A percentile compares a stretch with the other conserved stretches of the same genome.
Evolutionary conservation across 2,113 vertebrate species (phyloP).

Genomic region (Dissostichus mawsoni): DNA sequence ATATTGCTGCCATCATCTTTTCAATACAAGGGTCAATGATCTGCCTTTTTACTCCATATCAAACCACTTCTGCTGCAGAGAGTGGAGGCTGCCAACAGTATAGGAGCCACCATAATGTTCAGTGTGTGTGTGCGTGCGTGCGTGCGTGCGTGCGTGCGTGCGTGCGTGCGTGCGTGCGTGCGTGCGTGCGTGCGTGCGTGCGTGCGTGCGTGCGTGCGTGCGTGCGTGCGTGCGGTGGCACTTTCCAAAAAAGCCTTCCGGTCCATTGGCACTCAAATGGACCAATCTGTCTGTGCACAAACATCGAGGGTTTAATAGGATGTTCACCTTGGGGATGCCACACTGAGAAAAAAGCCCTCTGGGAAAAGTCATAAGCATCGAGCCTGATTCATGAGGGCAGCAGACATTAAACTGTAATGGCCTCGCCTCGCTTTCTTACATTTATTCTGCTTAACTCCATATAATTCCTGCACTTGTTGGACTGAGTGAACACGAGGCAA

Average conservation of each 20-base stretch:
- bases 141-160: conserved; percentile 4
- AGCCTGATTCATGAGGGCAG: conserved; percentile 55
- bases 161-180: too few species aligned
- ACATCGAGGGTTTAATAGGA: conserved; percentile 70
- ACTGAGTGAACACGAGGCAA: conserved; percentile 8
- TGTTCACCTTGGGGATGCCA: conserved; percentile 69
- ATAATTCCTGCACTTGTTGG: conserved; percentile 53
- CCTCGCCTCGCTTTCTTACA: conserved; percentile 25
- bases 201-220: too few species aligned
- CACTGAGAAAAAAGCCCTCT: conserved; percentile 45
- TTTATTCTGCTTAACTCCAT: conserved; percentile 42
- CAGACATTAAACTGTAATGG: conserved; percentile 65
- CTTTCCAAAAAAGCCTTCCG: conserved; percentile 49
- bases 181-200: background rate
- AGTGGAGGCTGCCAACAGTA: conserved; percentile 21
- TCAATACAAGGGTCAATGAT: conserved; percentile 31
- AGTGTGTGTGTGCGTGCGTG: conserved; percentile 7
- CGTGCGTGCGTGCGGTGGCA: too few species aligned
- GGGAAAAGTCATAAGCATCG: conserved; percentile 42
- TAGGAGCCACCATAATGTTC: background rate
- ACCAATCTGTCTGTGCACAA: conserved; percentile 63
- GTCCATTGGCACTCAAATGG: conserved; percentile 64
- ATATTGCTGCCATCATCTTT: background rate
- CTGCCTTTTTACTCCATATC: conserved; percentile 20
- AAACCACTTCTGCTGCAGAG: conserved; percentile 24